Evolutionary conservation across 2,113 vertebrate genomes (phyloP).

Genomic region (Leuciscus idus): DNA sequence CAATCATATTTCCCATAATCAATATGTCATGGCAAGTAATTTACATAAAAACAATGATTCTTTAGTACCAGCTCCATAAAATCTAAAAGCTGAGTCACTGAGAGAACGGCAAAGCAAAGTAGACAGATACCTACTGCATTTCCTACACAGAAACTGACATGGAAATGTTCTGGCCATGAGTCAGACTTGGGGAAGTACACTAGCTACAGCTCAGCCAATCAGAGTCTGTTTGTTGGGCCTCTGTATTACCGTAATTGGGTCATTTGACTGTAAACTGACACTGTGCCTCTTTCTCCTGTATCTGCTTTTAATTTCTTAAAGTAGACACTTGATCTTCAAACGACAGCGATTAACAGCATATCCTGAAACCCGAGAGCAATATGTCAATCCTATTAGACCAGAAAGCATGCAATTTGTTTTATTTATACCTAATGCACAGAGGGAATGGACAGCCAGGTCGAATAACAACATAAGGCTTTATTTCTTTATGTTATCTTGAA

Average conservation of each 20-base stretch:
- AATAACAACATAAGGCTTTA: constrained; percentile 23
- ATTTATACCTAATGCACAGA: constrained; percentile 40
- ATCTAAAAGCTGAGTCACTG: neutral
- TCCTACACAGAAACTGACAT: neutral
- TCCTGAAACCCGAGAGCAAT: constrained; percentile 61
- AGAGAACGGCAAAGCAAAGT: neutral
- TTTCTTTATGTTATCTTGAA: constrained; percentile 15
- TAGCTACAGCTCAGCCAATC: constrained; percentile 47
- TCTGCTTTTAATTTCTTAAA: constrained; percentile 68
- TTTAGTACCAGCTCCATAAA: neutral
- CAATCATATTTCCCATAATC: constrained; percentile 9
- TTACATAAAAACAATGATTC: neutral
- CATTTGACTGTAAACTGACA: constrained; percentile 49
- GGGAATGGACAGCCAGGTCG: constrained; percentile 37
- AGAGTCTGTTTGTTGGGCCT: constrained; percentile 20
- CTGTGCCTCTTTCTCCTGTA: constrained; percentile 49
- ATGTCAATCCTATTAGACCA: constrained; percentile 57
- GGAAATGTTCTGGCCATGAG: constrained; percentile 38
- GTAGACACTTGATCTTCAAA: constrained; percentile 61
- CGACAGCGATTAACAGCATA: constrained; percentile 55
- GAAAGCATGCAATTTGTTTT: constrained; percentile 58
- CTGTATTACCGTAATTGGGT: constrained; percentile 57
- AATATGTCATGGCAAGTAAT: neutral
- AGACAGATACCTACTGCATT: constrained; percentile 11
- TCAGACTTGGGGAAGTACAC: constrained; percentile 42